Percentiles rank a stretch among this genome's conserved stretches.
phyloP scores from a whole-genome alignment of 2,888 invertebrate genomes.

The Heliconius sara region DNA sequence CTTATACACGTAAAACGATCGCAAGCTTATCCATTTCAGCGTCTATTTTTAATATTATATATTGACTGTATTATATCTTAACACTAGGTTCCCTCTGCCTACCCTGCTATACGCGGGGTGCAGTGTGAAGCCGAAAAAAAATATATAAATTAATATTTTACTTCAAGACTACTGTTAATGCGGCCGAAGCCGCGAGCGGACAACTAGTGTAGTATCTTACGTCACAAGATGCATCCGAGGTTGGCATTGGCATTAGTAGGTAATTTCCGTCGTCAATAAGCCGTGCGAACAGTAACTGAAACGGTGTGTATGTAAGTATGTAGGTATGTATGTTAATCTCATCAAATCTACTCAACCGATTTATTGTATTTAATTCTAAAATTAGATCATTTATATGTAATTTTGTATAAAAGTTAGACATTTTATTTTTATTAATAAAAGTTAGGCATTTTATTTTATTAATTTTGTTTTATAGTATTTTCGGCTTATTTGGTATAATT shows the following conservation, averaged over 20 bases:
- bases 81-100: too few relatives aligned
- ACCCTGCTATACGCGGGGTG: too few relatives aligned
- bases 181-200: not conserved
- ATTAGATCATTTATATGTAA: not conserved
- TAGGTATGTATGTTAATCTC: not conserved
- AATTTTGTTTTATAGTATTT: too few relatives aligned
- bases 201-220: not conserved
- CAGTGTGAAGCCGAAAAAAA: too few relatives aligned
- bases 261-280: slow-evolving; percentile 30
- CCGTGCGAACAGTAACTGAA: slow-evolving; percentile 25
- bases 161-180: not conserved
- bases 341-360: slow-evolving; percentile 23
- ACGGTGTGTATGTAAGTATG: slow-evolving; percentile 1
- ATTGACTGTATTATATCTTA: too few relatives aligned
- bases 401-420: too few relatives aligned
- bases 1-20: slow-evolving; percentile 8
- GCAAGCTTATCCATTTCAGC: not conserved
- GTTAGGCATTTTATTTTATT: too few relatives aligned
- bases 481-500: too few relatives aligned
- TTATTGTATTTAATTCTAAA: slow-evolving; percentile 1
- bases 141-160: too few relatives aligned
- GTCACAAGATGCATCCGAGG: slow-evolving; percentile 27
- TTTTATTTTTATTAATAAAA: too few relatives aligned
- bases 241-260: slow-evolving; percentile 31
- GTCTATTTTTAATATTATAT: slow-evolving; percentile 2